These are phyloP conservation scores for Colletes collaris DNA, from an alignment of 2,888 invertebrate genomes.

Conservation along the genomic window DNA sequence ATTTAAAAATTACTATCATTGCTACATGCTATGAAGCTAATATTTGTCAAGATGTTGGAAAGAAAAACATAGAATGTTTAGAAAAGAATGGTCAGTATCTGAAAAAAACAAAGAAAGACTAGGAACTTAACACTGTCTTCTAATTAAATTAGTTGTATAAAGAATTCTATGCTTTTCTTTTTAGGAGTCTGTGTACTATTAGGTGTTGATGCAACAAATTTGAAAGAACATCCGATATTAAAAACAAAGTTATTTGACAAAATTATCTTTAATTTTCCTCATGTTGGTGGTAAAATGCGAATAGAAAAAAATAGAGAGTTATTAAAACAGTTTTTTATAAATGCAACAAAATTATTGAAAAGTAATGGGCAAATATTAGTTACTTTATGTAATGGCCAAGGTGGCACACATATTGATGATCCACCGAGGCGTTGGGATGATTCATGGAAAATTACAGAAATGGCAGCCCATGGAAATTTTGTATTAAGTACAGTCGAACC, in stretches of 20 bases:
- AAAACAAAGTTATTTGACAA: constrained; percentile 79
- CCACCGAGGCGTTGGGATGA: constrained; percentile 83
- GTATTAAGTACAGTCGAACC: constrained; percentile 80
- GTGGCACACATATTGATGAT: constrained; percentile 83
- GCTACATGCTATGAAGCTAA: constrained; percentile 82
- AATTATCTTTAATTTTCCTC: constrained; percentile 87
- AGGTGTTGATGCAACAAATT: constrained; percentile 84
- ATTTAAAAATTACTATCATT: constrained; percentile 74
- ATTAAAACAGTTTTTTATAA: constrained; percentile 83
- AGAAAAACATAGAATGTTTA: constrained; percentile 76
- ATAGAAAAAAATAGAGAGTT: constrained; percentile 85
- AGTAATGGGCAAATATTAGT: constrained; percentile 81
- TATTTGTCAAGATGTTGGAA: constrained; percentile 72
- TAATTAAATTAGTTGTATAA: constrained; percentile 10
- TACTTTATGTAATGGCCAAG: constrained; percentile 85
- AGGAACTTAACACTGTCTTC: constrained; percentile 9
- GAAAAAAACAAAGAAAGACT: constrained; percentile 13
- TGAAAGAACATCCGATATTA: constrained; percentile 76
- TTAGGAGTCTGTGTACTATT: constrained; percentile 83
- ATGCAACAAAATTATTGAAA: constrained; percentile 80
- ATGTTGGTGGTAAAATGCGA: constrained; percentile 86
- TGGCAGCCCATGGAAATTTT: constrained; percentile 84
- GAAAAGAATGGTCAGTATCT: constrained; percentile 76
- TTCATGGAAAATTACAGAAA: constrained; percentile 85
- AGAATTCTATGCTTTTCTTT: constrained; percentile 72